Percentiles rank a stretch among this genome's conserved stretches.
Evolutionary conservation across 2,888 invertebrate species (phyloP).

Genomic region (Agriopis aurantiaria): DNA sequence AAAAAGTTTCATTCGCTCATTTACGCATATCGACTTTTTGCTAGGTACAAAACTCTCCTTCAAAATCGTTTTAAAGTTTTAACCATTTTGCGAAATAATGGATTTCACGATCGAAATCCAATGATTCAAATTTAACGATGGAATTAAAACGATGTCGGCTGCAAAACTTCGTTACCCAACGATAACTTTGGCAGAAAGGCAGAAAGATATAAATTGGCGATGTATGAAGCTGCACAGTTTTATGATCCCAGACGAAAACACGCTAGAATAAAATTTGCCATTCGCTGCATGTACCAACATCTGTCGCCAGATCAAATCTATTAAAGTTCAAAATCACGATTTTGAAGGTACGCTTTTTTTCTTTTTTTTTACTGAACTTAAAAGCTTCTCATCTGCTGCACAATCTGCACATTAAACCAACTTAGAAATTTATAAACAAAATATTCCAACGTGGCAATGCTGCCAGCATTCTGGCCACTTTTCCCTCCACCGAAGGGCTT

Average conservation of each 20-base stretch:
- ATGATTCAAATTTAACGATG: constrained; percentile 12
- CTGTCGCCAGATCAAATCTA: constrained; percentile 25
- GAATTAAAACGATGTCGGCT: constrained; percentile 11
- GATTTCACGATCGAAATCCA: constrained; percentile 8
- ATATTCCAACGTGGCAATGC: too few relatives aligned
- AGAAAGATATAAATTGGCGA: constrained; percentile 7
- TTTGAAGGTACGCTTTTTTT: background rate
- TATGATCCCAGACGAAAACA: constrained; percentile 21
- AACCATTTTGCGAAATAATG: constrained; percentile 4
- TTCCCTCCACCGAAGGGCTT: too few relatives aligned
- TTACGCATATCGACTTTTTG: background rate
- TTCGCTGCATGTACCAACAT: constrained; percentile 23
- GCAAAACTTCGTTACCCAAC: constrained; percentile 10
- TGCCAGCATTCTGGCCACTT: too few relatives aligned
- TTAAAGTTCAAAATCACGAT: constrained; percentile 1
- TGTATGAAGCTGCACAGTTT: constrained; percentile 14
- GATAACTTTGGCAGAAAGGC: constrained; percentile 13
- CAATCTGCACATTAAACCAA: background rate
- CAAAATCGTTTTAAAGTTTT: constrained; percentile 1
- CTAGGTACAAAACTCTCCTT: background rate
- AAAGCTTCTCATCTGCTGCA: background rate
- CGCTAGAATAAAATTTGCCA: constrained; percentile 16
- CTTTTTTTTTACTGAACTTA: background rate
- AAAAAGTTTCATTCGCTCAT: too few relatives aligned
- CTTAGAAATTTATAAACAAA: background rate